phyloP scores from a whole-genome alignment of 2,797 vertebrate species.

The Balearica regulorum region DNA sequence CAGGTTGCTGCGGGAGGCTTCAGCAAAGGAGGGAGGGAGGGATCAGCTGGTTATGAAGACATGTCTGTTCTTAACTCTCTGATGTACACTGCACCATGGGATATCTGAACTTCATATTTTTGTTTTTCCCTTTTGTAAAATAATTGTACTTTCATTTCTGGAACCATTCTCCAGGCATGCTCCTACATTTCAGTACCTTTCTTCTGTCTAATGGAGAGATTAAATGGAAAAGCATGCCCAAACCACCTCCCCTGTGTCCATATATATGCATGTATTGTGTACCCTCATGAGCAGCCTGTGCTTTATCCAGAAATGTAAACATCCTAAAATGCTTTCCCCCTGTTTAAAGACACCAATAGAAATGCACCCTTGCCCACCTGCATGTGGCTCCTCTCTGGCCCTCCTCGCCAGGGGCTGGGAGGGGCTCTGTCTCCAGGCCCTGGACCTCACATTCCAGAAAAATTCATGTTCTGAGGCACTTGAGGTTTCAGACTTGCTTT shows the following conservation, averaged over 20 bases:
- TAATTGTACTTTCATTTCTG: not conserved
- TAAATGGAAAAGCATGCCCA: not conserved
- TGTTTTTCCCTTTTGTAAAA: not conserved
- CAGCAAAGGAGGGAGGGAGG: not conserved
- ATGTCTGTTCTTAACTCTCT: conserved; percentile 24
- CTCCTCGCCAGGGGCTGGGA: not conserved
- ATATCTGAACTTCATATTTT: not conserved
- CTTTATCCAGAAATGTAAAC: not conserved
- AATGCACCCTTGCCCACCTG: not conserved
- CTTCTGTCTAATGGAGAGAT: not conserved
- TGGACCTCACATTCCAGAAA: not conserved
- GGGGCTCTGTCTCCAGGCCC: not conserved
- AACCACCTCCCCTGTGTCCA: not conserved
- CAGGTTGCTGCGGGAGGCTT: conserved; percentile 40
- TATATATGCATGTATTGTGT: fast-evolving
- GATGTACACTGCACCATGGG: not conserved
- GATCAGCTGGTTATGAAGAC: not conserved
- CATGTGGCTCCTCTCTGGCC: not conserved
- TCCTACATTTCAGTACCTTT: not conserved
- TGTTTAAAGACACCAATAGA: not conserved
- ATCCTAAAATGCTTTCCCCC: not conserved
- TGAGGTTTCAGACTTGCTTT: not conserved
- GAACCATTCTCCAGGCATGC: not conserved
- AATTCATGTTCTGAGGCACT: not conserved
- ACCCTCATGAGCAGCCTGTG: not conserved